Conservation (phyloP, 2,888 invertebrate genomes). For the Oithona nana region DNA sequence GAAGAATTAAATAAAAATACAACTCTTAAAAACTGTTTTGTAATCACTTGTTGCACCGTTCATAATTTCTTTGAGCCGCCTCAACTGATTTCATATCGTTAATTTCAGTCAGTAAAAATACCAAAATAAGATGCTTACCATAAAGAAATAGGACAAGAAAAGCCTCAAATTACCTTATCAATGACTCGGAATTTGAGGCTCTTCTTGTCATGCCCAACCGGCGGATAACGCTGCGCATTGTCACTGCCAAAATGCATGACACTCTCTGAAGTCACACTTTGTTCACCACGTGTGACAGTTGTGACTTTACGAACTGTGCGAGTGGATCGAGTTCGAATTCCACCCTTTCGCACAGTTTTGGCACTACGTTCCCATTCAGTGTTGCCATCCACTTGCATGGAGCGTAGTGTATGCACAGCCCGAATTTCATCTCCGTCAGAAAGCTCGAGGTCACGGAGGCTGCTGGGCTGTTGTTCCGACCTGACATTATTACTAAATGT, state of each 20-base stretch:
- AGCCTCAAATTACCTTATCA: slow-evolving; percentile 10
- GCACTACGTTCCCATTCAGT: slow-evolving; percentile 19
- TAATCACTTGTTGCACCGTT: too few relatives aligned
- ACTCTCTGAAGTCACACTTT: slow-evolving; percentile 50
- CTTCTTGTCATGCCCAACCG: slow-evolving; percentile 17
- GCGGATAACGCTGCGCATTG: slow-evolving; percentile 13
- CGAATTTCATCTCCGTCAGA: slow-evolving; percentile 37
- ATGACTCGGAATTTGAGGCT: slow-evolving; percentile 18
- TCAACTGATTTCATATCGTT: too few relatives aligned
- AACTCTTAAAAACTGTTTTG: too few relatives aligned
- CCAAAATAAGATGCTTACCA: background rate
- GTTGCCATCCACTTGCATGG: slow-evolving; percentile 19
- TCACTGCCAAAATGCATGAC: slow-evolving; percentile 18
- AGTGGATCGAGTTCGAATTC: slow-evolving; percentile 61
- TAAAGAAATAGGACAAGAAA: background rate
- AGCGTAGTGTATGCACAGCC: slow-evolving; percentile 47
- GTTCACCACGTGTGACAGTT: slow-evolving; percentile 65
- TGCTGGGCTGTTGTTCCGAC: slow-evolving; percentile 14
- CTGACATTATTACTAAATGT: slow-evolving; percentile 25
- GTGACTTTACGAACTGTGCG: slow-evolving; percentile 72
- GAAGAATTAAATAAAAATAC: too few relatives aligned
- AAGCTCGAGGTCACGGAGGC: slow-evolving; percentile 13
- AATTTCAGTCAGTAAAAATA: too few relatives aligned
- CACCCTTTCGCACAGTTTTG: slow-evolving; percentile 25
- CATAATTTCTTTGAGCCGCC: too few relatives aligned